Evolutionary conservation across 1,140 invertebrate genomes (phyloP).

Genomic region (Oreohelix idahoensis): DNA sequence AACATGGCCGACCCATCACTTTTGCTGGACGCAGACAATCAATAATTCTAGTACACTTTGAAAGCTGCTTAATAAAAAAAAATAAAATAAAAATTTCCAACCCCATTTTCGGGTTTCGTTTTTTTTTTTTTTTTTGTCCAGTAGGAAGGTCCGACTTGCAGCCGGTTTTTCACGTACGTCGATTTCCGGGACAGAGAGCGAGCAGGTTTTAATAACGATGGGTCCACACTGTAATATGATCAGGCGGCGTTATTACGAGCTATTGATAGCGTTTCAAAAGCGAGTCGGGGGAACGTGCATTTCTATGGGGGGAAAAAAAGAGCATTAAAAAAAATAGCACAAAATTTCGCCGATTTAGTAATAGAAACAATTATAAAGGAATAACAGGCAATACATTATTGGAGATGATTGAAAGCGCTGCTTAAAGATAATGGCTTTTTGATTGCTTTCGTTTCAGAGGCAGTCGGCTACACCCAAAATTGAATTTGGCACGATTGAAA

Average conservation of each 20-base stretch:
- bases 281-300: conserved; percentile 5
- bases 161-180: conserved; percentile 5
- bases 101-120: not conserved
- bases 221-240: conserved; percentile 6
- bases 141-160: not conserved
- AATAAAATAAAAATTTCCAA: not conserved
- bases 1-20: not conserved
- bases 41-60: not conserved
- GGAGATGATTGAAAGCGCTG: conserved; percentile 21
- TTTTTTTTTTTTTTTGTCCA: not conserved
- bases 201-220: not conserved
- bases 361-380: conserved; percentile 37
- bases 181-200: not conserved
- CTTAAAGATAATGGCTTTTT: conserved; percentile 29
- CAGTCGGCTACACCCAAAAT: conserved; percentile 10
- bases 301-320: not conserved
- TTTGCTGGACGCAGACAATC: not conserved
- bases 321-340: not conserved
- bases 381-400: conserved; percentile 33
- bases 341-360: conserved; percentile 19
- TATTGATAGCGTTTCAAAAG: conserved; percentile 3
- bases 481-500: conserved; percentile 37
- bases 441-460: not conserved
- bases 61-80: not conserved
- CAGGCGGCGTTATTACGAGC: not conserved